Base-by-base conservation (phyloP, 2,888 invertebrate species). In the Iselma pallidipennis region DNA sequence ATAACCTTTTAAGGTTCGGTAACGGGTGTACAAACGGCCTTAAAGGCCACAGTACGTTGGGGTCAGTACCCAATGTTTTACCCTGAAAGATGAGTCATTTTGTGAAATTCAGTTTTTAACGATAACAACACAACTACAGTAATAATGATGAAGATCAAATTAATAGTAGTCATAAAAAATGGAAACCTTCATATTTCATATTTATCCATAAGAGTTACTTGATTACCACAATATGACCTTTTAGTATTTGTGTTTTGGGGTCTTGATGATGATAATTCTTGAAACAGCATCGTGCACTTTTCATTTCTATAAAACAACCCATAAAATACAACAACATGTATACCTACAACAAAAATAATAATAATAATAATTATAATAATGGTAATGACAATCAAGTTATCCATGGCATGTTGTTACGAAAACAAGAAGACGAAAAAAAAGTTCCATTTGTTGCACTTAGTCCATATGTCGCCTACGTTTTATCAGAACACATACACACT, bases 221-320 rank as follows among this genome's bases (percentile, higher is more conserved):
- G 51, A 49, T 63, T 61, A 57, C 58, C 58, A 56, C 51, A 60
- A 53, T 55, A 49, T 61, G 63, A 63, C 65, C 63, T 67, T 65
- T 42, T 65, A 21, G 33, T 61, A 67, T 61, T 65, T 59, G 63
- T 67, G 67, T 67, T 67, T 67, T 49, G 63, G 67, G 63, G 65
- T 57, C 67, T 65, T 59, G 49, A 63, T 63, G 42, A 42, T 42
- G 10, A 42, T 42, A 55, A 57, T 23, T 55, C 55, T 51, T 55
- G 31, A 57, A 51, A 50, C 21, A 42, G 21, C 55, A 51, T 54
- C 50, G 33, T 51, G 51, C 21, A 58, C 50, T 57, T 31, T 51
- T 16, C 55, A 51, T 55, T 50, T 54, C 42, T 49, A 37, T 42
- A 16, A 42, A 42, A 16, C 16, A 37, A 16, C 4, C 33, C 33